phyloP scores from a whole-genome alignment of 2,113 vertebrate species.

The Clarias magur region DNA sequence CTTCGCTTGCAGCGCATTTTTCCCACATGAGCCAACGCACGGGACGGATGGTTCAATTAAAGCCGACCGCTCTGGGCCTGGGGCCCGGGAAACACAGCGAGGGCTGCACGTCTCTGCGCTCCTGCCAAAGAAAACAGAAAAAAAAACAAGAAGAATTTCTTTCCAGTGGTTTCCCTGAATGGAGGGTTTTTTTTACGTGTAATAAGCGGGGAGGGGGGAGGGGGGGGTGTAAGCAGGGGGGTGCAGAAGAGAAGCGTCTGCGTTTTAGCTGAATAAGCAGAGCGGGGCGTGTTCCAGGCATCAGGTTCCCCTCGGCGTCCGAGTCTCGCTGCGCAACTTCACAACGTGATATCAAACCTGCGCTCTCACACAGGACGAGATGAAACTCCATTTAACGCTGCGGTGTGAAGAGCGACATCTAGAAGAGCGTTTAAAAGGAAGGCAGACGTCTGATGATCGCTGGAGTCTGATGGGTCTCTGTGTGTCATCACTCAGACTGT shows the following conservation, averaged over 20 bases:
- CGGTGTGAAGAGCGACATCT: not conserved
- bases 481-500: too few species aligned
- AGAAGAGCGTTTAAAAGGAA: not conserved
- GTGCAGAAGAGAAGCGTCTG: not conserved
- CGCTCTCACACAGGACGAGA: not conserved
- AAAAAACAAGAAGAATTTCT: slow-evolving; percentile 33
- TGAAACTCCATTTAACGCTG: not conserved
- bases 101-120: slow-evolving; percentile 26
- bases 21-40: slow-evolving; percentile 47
- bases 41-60: slow-evolving; percentile 47
- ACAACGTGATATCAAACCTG: not conserved
- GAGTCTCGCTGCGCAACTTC: not conserved
- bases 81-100: slow-evolving; percentile 20
- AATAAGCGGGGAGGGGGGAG: not conserved
- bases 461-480: not conserved
- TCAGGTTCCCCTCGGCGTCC: not conserved
- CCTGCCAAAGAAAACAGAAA: slow-evolving; percentile 52
- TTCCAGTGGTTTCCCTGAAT: slow-evolving; percentile 37
- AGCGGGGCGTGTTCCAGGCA: not conserved
- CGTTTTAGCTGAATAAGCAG: slow-evolving; percentile 31
- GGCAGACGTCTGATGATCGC: not conserved
- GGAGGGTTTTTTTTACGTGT: slow-evolving; percentile 8
- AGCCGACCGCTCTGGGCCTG: slow-evolving; percentile 59
- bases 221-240: not conserved
- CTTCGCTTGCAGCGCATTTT: slow-evolving; percentile 42